phyloP scores from a whole-genome alignment of 2,797 vertebrate genomes.

The Melanotaenia maccullochi region DNA sequence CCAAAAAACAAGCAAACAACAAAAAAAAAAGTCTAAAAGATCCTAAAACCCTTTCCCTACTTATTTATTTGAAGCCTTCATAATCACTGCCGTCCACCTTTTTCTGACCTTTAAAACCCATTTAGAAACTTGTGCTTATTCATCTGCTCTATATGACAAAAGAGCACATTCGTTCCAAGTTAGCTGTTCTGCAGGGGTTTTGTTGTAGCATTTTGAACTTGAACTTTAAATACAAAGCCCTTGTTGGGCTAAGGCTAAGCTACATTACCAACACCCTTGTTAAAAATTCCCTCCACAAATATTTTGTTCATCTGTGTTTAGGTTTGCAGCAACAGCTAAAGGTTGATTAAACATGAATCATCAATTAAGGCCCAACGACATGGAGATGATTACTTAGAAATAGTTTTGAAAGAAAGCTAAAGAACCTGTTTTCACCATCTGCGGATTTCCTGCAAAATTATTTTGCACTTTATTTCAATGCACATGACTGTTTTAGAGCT shows the following conservation, averaged over 20 bases:
- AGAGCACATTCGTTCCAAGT: background rate
- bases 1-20: too few relatives aligned
- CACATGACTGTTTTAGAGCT: background rate
- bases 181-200: too few relatives aligned
- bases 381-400: background rate
- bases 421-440: background rate
- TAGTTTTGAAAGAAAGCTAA: too few relatives aligned
- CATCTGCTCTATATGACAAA: background rate
- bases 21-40: too few relatives aligned
- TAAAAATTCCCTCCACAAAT: background rate
- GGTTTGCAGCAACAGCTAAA: background rate
- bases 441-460: background rate
- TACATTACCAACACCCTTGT: background rate
- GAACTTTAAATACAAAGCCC: background rate
- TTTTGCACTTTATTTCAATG: background rate
- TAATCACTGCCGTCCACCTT: background rate
- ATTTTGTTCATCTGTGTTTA: background rate
- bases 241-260: background rate
- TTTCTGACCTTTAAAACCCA: background rate
- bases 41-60: too few relatives aligned
- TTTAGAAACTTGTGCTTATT: background rate
- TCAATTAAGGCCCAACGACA: background rate
- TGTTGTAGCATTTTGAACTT: background rate
- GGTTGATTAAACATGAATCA: background rate
- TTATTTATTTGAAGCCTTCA: background rate